Evolutionary conservation across 2,797 vertebrate species (phyloP), one percentile per base, ranked within the genome.

Genomic region (Phalanger gymnotis): DNA sequence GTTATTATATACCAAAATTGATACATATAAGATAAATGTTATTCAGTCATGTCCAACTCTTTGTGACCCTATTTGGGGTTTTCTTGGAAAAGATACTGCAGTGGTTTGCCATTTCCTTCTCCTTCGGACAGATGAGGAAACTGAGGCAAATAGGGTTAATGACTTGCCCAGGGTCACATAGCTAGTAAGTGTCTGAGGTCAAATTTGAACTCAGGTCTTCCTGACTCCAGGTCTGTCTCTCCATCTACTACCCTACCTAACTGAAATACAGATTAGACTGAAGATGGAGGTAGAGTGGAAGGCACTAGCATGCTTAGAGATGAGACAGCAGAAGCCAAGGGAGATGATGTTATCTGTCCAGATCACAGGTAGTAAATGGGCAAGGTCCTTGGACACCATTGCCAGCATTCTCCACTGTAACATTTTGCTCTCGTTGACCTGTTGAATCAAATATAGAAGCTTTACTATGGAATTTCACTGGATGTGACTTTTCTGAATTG

Each of bases 401-500:
- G 34, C 6, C 66, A 73, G 6, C 66, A 16, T 40, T n/a, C 13
- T 34, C 58, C 34, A 9, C 58, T 16, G 0, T 66, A 66, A 34
- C 13, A 16, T 66, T 66, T 66, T 40, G n/a, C 16, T 10, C 19
- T 25, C n/a, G 40, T 73, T 73, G 34, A 73, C 11, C 34, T 73
- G 7, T 40, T 6, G 66, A 73, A 73, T 73, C 66, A 73, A 73
- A 73, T 40, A 22, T 6, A 22, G n/a, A 40, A 73, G n/a, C 66
- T 66, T 66, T 66, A 66, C 31, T 52, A 28, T 91, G 94, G 54
- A 57, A 66, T 87, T 93, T 95, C 56, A 93, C 54, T 81, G 95
- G 55, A 96, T 61, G 57, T 81, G 92, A 81, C 52, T 94, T 96
- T 94, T 96, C 89, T 28, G 93, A 95, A 92, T n/a, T 54, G 57